Base-by-base conservation (phyloP, 2,888 invertebrate species). In the Magallana nippona region DNA sequence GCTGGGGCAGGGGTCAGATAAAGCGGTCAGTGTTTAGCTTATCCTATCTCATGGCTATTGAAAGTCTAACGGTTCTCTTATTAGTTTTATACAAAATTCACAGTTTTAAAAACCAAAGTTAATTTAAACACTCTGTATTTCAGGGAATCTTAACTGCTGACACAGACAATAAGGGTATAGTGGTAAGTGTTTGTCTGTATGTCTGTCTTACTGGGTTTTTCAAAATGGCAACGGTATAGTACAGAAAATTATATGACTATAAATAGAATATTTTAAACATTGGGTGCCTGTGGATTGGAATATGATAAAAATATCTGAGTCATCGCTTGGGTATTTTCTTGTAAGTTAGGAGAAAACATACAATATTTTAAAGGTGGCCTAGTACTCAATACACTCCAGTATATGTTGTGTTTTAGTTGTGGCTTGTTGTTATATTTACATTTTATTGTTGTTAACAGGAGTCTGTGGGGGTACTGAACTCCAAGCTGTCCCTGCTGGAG, bases 1-100 rank as follows among this genome's bases (percentile, higher is more conserved):
- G 1, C 95, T 98, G 55, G 98, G 98, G 1, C 96, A 96, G n/a
- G 96, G 96, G 83, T 96, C 96, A 82, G 97, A 98, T 82, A 97
- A 97, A 93, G 93, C 97, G 88, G 93, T 93, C 86, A 88, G 91
- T 85, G 10, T 8, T 10, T 3, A 8, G 27, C 2, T 32, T 15
- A 71, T 27, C 27, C 32, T 15, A 27, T 71, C 5, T 71, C 2
- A 27, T 27, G 27, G 27, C 27, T 27, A 27, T 27, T 27, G 27
- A 27, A 27, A 27, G 27, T 27, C 27, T 27, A 27, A 27, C 2
- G 2, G 27, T 27, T 27, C 63, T 27, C 10, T 63, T 2, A 71
- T 71, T 10, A 44, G 0, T 44, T 44, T 44, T 44, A 1, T 44
- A 44, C 5, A 5, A 44, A 5, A 44, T 44, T 44, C 44, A 44